phyloP scores from a whole-genome alignment of 2,888 invertebrate species.

The Pristionchus japonicus region DNA sequence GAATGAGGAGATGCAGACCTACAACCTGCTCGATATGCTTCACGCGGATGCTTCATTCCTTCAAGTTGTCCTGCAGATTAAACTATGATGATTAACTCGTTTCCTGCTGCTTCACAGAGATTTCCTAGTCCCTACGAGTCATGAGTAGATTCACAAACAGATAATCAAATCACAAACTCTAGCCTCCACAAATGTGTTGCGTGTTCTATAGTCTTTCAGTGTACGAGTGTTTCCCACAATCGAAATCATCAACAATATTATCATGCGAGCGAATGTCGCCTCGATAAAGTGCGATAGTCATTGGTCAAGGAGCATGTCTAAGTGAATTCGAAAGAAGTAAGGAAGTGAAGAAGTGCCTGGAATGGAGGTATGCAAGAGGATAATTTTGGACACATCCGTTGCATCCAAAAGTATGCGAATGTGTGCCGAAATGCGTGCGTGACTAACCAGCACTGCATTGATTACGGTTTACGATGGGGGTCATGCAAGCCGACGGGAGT shows the following conservation, averaged over 20 bases:
- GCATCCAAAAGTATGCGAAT: not conserved
- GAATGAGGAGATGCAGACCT: not conserved
- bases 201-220: not conserved
- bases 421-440: not conserved
- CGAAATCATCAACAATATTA: not conserved
- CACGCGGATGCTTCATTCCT: not conserved
- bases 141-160: not conserved
- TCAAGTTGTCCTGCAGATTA: not conserved
- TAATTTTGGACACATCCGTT: not conserved
- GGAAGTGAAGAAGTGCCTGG: not conserved
- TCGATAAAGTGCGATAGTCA: too few relatives aligned
- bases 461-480: too few relatives aligned
- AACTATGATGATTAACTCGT: not conserved
- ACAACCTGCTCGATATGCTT: not conserved
- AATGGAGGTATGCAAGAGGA: not conserved
- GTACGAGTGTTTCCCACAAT: not conserved
- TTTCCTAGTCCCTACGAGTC: not conserved
- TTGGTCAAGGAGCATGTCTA: too few relatives aligned
- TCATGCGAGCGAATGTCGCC: not conserved
- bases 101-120: not conserved
- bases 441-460: not conserved
- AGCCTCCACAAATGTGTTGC: not conserved
- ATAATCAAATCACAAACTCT: not conserved
- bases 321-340: too few relatives aligned
- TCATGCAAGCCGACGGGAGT: too few relatives aligned